Base-by-base conservation (phyloP, 2,113 vertebrate genomes). In the Callithrix jacchus region DNA sequence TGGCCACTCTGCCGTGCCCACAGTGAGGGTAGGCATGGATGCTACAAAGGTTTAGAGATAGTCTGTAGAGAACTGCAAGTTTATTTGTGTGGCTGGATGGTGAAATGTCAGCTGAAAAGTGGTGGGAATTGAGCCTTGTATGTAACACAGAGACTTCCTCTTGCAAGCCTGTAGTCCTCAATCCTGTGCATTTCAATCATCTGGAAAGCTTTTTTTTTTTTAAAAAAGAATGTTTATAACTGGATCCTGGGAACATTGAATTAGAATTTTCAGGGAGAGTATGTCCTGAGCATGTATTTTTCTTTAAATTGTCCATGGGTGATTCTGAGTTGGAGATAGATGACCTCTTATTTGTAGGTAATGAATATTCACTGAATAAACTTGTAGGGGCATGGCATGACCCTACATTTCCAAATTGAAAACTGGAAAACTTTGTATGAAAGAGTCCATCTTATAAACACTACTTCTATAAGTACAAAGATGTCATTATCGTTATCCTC, bases 251-350 rank as follows among this genome's bases (percentile, higher is more conserved):
- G 25, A 47, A 49, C 23, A 3, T 70, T 91, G 56, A 88, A 76
- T 80, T 56, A 49, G 66, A 56, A 35, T 92, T 52, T 91, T 92
- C 21, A 79, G 81, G 89, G 71, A 84, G 85, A 64, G 37, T 30
- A 14, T 14, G 76, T 80, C 61, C 7, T 23, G 42, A 71, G 52
- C 45, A 23, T 89, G 52, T 64, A 25, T 77, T 95, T 93, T 81
- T 45, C 71, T 92, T 88, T 71, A 37, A 56, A 86, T 64, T 79
- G 17, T 40, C 52, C 2, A 1, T 6, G 47, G 47, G 23, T 90
- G 47, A 35, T 91, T 94, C 56, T 94, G 45, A 58, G 40, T 88
- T 83, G 7, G 32, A 96, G 45, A 13, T 12, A 77, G 58, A 56
- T 71, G 25, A 52, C 49, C 47, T 87, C 47, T 35, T 86, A 32